Conservation (phyloP, 1,140 invertebrate species). For the Zaprionus taronus region DNA sequence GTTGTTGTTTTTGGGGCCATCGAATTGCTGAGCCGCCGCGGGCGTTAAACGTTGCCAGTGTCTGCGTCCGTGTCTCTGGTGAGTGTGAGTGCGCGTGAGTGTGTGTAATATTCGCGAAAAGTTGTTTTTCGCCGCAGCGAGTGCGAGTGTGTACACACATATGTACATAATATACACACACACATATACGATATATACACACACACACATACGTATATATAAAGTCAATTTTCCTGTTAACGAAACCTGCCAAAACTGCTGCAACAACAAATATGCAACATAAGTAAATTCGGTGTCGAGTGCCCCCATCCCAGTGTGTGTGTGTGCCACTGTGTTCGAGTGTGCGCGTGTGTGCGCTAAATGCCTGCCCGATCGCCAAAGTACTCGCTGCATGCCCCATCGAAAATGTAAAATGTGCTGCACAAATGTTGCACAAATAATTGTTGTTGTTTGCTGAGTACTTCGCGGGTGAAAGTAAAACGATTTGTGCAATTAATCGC, state of each 20-base stretch:
- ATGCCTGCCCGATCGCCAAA: slow-evolving; percentile 38
- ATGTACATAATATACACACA: slow-evolving; percentile 16
- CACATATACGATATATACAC: neutral
- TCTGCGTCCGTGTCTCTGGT: slow-evolving; percentile 1
- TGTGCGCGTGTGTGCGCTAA: slow-evolving; percentile 20
- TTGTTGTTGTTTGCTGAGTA: slow-evolving; percentile 28
- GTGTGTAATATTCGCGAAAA: slow-evolving; percentile 69
- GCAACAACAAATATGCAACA: slow-evolving; percentile 44
- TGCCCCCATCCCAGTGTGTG: slow-evolving; percentile 22
- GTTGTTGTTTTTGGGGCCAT: slow-evolving; percentile 11
- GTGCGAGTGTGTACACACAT: slow-evolving; percentile 16
- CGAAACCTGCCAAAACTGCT: slow-evolving; percentile 71
- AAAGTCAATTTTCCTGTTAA: slow-evolving; percentile 79
- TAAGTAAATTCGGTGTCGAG: slow-evolving; percentile 52
- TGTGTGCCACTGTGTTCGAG: slow-evolving; percentile 26
- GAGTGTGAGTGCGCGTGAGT: slow-evolving; percentile 32
- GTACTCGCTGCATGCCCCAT: slow-evolving; percentile 19
- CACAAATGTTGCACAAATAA: slow-evolving; percentile 59
- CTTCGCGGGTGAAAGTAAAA: slow-evolving; percentile 71
- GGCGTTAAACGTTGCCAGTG: slow-evolving; percentile 37
- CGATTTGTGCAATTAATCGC: slow-evolving; percentile 78
- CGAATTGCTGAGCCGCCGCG: slow-evolving; percentile 30
- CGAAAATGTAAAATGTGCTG: slow-evolving; percentile 45
- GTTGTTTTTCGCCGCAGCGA: slow-evolving; percentile 62
- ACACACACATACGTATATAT: slow-evolving; percentile 25